These are phyloP conservation scores for Deilephila porcellus DNA, from an alignment of 2,888 invertebrate species.

Conservation along the genomic window DNA sequence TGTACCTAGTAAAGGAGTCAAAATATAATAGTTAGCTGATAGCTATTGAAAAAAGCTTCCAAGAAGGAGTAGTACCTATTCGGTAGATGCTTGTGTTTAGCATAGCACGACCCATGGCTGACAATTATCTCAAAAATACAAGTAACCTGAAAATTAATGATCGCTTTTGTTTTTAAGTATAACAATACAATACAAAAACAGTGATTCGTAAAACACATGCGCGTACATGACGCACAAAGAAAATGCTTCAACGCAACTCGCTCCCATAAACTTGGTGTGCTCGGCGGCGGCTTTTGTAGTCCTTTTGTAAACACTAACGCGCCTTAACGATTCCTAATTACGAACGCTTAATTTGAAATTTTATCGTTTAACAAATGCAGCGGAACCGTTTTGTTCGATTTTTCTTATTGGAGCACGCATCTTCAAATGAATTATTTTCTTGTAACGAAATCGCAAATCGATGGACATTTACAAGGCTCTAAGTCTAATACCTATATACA, in stretches of 20 bases:
- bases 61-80: no score
- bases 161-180: no score
- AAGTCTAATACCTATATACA: not conserved
- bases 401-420: not conserved
- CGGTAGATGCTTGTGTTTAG: no score
- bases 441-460: not conserved
- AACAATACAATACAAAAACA: not conserved
- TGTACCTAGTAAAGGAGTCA: no score
- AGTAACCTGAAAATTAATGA: no score
- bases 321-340: slow-evolving; percentile 18
- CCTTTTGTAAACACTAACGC: slow-evolving; percentile 35
- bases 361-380: slow-evolving; percentile 20
- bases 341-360: slow-evolving; percentile 11
- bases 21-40: no score
- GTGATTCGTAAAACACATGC: slow-evolving; percentile 30
- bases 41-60: no score
- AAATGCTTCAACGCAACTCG: slow-evolving; percentile 35
- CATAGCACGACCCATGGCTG: no score
- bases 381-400: not conserved
- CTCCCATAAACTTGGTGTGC: not conserved
- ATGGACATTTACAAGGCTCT: not conserved
- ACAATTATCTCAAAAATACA: no score
- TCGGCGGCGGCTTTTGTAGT: slow-evolving; percentile 23
- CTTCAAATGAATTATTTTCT: not conserved
- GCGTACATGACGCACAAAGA: slow-evolving; percentile 62